These are phyloP conservation scores for Ditylenchus dipsaci DNA, from an alignment of 1,140 invertebrate genomes.

Conservation along the genomic window DNA sequence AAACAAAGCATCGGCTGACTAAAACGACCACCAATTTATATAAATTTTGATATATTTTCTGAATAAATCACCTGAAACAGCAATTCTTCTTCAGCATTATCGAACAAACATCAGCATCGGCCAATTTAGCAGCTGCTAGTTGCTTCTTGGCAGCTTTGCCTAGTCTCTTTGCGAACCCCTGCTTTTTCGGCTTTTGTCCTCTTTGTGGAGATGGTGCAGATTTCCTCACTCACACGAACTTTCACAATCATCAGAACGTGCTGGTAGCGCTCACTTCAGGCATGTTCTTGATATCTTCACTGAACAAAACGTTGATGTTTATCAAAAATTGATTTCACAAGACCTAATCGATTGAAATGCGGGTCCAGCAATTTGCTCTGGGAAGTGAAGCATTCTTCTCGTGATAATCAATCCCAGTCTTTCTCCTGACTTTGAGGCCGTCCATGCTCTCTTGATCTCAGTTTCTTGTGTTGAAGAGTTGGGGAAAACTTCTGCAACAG, in stretches of 20 bases:
- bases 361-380: conserved; percentile 44
- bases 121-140: conserved; percentile 8
- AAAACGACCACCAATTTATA: conserved; percentile 6
- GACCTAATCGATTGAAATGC: conserved; percentile 30
- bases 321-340: too few relatives aligned
- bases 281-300: conserved; percentile 26
- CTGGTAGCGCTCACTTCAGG: conserved; percentile 24
- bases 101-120: conserved; percentile 31
- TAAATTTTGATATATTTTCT: background rate
- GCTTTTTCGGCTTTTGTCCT: background rate
- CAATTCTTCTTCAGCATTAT: conserved; percentile 39
- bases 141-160: conserved; percentile 43
- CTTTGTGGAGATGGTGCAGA: background rate
- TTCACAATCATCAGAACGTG: conserved; percentile 35
- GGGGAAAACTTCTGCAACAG: conserved; percentile 13
- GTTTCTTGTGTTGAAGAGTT: background rate
- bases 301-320: too few relatives aligned
- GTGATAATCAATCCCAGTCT: conserved; percentile 30
- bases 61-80: conserved; percentile 30
- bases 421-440: too few relatives aligned
- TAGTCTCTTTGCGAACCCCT: conserved; percentile 22
- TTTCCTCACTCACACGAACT: conserved; percentile 28
- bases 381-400: conserved; percentile 43
- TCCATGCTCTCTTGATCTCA: too few relatives aligned
- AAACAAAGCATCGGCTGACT: conserved; percentile 19